Conservation (phyloP, 2,888 invertebrate species). For the Chrysodeixis includens region DNA sequence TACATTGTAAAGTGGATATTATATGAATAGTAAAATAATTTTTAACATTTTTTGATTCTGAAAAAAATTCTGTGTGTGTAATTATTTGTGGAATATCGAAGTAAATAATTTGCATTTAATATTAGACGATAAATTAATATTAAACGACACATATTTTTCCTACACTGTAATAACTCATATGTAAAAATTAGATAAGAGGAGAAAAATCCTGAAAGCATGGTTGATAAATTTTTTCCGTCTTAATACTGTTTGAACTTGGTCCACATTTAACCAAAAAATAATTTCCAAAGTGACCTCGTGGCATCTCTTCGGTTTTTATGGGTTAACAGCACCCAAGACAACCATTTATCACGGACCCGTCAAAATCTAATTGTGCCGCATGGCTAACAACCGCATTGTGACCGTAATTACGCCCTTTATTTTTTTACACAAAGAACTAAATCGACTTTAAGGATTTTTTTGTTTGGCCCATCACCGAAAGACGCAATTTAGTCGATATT, state of each 20-base stretch:
- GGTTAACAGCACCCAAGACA: conserved; percentile 73
- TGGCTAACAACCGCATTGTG: conserved; percentile 86
- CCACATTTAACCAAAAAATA: conserved; percentile 45
- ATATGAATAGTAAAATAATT: too few relatives aligned
- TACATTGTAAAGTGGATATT: background rate
- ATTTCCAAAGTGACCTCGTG: conserved; percentile 36
- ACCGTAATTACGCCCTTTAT: conserved; percentile 87
- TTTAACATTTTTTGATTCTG: too few relatives aligned
- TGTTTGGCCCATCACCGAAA: conserved; percentile 68
- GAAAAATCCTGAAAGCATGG: too few relatives aligned
- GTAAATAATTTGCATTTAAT: too few relatives aligned
- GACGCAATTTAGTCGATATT: conserved; percentile 79
- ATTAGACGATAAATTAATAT: too few relatives aligned
- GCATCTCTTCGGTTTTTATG: conserved; percentile 70
- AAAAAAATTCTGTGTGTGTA: too few relatives aligned
- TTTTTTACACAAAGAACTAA: conserved; percentile 81
- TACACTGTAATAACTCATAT: too few relatives aligned
- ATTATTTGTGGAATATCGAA: too few relatives aligned
- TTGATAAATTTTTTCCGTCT: too few relatives aligned
- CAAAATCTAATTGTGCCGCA: conserved; percentile 89
- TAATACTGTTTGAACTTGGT: too few relatives aligned
- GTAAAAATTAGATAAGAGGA: too few relatives aligned
- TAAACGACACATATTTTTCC: too few relatives aligned
- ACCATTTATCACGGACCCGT: conserved; percentile 87
- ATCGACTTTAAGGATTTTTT: conserved; percentile 80